phyloP scores from a whole-genome alignment of 2,113 vertebrate species.

The Chlorocebus sabaeus region DNA sequence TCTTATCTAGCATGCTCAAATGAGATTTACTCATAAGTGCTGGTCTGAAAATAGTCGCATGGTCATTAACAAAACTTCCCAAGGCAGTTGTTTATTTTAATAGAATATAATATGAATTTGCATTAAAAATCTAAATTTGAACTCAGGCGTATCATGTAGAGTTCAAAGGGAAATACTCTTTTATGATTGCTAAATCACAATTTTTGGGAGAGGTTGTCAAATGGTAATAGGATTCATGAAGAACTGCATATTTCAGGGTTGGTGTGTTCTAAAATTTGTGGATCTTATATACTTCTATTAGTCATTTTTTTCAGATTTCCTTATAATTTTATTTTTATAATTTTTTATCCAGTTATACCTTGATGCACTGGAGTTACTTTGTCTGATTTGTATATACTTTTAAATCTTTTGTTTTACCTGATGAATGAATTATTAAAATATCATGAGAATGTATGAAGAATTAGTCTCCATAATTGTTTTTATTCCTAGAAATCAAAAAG shows the following conservation, averaged over 20 bases:
- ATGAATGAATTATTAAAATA: background rate
- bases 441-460: background rate
- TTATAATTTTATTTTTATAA: background rate
- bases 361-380: background rate
- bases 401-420: background rate
- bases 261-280: background rate
- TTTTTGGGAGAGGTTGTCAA: background rate
- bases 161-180: background rate
- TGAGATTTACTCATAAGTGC: background rate
- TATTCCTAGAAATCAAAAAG: background rate
- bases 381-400: background rate
- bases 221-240: background rate
- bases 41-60: background rate
- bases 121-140: slow-evolving; percentile 11
- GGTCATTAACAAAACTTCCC: background rate
- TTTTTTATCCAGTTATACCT: background rate
- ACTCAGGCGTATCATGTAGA: background rate
- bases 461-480: background rate
- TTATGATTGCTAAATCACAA: background rate
- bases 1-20: background rate
- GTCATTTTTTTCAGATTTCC: background rate
- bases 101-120: background rate
- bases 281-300: background rate
- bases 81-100: background rate
- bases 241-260: background rate